A percentile compares a stretch with the other conserved stretches of the same genome.
Conservation (phyloP, 2,797 vertebrate genomes). For the Micropoecilia bifurca region DNA sequence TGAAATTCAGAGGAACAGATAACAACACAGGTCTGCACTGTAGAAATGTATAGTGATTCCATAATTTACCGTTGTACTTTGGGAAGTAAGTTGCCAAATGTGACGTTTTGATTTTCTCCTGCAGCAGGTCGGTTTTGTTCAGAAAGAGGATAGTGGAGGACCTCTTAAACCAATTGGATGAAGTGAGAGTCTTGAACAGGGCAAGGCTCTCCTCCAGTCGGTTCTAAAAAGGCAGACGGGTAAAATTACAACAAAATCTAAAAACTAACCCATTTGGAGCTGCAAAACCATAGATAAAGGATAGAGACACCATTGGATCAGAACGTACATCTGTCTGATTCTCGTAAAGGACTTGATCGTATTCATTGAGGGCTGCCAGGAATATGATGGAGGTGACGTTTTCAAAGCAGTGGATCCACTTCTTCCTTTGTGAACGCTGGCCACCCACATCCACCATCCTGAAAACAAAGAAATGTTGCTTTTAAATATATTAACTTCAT, state of each 20-base stretch:
- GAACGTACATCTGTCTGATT: slow-evolving; percentile 81
- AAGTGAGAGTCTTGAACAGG: slow-evolving; percentile 89
- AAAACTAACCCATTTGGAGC: neutral
- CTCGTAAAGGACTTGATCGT: slow-evolving; percentile 89
- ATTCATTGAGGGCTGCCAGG: slow-evolving; percentile 90
- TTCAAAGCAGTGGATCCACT: slow-evolving; percentile 69
- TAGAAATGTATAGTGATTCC: neutral
- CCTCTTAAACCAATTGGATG: slow-evolving; percentile 85
- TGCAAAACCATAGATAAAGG: neutral
- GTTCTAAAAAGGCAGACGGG: slow-evolving; percentile 76
- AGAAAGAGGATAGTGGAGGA: slow-evolving; percentile 91
- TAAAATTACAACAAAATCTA: neutral
- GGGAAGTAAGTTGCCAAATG: slow-evolving; percentile 88
- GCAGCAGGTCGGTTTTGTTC: slow-evolving; percentile 90
- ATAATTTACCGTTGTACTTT: slow-evolving; percentile 80
- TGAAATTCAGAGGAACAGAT: neutral
- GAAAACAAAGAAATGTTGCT: neutral
- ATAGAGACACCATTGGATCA: neutral
- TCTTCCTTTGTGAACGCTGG: slow-evolving; percentile 89
- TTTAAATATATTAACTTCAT: neutral
- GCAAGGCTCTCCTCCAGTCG: slow-evolving; percentile 89
- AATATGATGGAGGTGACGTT: slow-evolving; percentile 89
- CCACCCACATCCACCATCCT: slow-evolving; percentile 94
- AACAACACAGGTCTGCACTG: neutral
- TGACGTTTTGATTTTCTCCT: slow-evolving; percentile 88